These are phyloP conservation scores for Callipepla californica DNA, from an alignment of 2,113 vertebrate genomes.

Conservation along the genomic window DNA sequence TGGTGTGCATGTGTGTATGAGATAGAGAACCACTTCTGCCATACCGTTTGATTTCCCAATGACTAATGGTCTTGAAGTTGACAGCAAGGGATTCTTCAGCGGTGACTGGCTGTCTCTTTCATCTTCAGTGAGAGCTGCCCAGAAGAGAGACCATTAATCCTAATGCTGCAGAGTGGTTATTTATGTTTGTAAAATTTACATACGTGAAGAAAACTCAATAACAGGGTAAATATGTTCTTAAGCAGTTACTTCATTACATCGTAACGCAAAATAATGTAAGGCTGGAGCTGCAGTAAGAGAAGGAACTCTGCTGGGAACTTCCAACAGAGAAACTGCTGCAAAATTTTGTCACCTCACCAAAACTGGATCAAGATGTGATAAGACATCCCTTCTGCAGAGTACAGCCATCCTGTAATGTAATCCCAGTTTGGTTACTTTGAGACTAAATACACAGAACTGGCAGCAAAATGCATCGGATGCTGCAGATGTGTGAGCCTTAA, in stretches of 20 bases:
- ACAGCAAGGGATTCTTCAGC: constrained; percentile 87
- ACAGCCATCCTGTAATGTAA: neutral
- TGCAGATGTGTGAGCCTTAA: neutral
- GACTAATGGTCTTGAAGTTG: constrained; percentile 87
- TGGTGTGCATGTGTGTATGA: fast-evolving
- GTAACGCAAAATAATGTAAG: neutral
- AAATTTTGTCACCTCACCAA: neutral
- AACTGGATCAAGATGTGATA: neutral
- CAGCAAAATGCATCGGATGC: neutral
- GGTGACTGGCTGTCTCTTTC: constrained; percentile 87
- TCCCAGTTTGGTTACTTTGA: neutral
- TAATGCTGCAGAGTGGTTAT: neutral
- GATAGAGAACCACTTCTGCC: neutral
- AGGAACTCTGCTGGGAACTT: neutral
- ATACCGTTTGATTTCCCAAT: constrained; percentile 84
- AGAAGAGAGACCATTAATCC: neutral
- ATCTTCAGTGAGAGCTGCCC: constrained; percentile 87
- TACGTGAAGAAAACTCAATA: neutral
- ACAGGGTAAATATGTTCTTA: neutral
- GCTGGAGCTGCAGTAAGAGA: neutral
- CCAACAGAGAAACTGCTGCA: neutral
- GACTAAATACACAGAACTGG: neutral
- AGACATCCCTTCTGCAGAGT: neutral
- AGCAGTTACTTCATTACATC: neutral
- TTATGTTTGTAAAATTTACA: neutral